Percentiles rank a stretch among this genome's conserved stretches.
Evolutionary conservation across 2,113 vertebrate genomes (phyloP).

Genomic region (Ammospiza nelsoni): DNA sequence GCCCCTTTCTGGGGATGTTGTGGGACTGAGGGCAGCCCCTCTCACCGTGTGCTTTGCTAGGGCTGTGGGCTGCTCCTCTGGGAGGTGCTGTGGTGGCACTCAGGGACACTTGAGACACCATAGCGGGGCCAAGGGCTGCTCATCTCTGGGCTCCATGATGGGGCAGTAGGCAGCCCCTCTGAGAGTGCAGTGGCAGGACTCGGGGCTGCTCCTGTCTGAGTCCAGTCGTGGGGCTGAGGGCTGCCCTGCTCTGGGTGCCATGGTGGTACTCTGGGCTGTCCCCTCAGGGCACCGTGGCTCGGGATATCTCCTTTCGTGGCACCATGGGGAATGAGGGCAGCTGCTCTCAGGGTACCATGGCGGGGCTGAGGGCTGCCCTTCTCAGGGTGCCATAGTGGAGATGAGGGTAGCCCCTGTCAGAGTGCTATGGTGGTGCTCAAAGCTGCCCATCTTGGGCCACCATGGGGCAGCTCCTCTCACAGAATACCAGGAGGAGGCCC

Average conservation of each 20-base stretch:
- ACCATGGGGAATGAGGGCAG: neutral
- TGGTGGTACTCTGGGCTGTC: neutral
- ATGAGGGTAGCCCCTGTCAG: neutral
- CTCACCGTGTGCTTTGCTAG: rapidly evolving
- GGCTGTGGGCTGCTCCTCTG: neutral
- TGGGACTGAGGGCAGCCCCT: neutral
- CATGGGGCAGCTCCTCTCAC: neutral
- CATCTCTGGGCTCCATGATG: too few species aligned
- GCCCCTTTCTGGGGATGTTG: neutral
- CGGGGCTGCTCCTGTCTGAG: too few species aligned
- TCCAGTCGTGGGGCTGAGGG: too few species aligned
- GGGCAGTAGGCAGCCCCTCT: too few species aligned
- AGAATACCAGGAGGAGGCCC: too few species aligned
- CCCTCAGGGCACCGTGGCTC: neutral
- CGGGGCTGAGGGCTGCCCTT: too few species aligned
- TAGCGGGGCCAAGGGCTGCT: rapidly evolving
- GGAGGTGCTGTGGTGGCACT: too few species aligned
- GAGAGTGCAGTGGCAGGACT: too few species aligned
- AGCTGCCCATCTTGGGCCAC: neutral
- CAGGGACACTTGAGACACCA: neutral
- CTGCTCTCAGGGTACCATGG: too few species aligned
- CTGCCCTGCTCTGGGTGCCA: rapidly evolving
- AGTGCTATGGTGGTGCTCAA: too few species aligned
- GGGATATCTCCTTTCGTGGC: neutral
- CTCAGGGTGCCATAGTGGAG: neutral